Percentiles rank a stretch among this genome's conserved stretches.
Conservation (phyloP, 2,113 vertebrate species). For the Cynopterus brachyotis region DNA sequence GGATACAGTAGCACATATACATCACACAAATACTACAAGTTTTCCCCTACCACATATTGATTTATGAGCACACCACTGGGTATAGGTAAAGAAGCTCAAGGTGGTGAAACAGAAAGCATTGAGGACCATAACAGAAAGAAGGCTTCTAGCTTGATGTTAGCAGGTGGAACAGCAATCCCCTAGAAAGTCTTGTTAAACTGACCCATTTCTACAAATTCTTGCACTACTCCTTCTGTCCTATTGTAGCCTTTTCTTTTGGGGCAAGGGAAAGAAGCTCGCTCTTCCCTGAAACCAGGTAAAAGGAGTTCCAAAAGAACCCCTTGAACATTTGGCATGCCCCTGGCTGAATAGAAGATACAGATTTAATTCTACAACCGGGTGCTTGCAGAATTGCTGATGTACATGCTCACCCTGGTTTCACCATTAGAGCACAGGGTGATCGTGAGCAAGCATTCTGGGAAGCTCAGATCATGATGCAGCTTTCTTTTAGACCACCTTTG, state of each 20-base stretch:
- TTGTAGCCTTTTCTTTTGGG: neutral
- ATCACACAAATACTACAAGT: neutral
- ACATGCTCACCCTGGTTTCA: rapidly evolving
- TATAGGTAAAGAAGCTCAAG: neutral
- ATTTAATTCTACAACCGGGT: rapidly evolving
- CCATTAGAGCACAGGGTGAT: rapidly evolving
- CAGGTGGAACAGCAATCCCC: neutral
- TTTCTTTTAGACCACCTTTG: neutral
- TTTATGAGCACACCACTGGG: neutral
- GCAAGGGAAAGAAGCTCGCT: neutral
- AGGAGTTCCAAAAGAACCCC: neutral
- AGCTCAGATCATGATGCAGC: rapidly evolving
- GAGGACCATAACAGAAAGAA: neutral
- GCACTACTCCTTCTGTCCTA: neutral
- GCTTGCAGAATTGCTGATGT: neutral
- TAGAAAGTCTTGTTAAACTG: neutral
- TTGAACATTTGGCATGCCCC: neutral
- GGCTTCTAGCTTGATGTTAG: neutral
- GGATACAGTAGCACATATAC: too few relatives aligned
- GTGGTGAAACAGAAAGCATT: neutral
- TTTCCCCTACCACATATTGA: neutral
- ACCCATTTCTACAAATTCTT: neutral
- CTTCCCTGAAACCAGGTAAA: neutral
- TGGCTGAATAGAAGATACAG: neutral
- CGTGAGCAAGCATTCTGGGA: too few relatives aligned